Percentiles rank a stretch among this genome's conserved stretches.
Evolutionary conservation across 2,888 invertebrate genomes (phyloP).

Genomic region (Eupithecia inturbata): DNA sequence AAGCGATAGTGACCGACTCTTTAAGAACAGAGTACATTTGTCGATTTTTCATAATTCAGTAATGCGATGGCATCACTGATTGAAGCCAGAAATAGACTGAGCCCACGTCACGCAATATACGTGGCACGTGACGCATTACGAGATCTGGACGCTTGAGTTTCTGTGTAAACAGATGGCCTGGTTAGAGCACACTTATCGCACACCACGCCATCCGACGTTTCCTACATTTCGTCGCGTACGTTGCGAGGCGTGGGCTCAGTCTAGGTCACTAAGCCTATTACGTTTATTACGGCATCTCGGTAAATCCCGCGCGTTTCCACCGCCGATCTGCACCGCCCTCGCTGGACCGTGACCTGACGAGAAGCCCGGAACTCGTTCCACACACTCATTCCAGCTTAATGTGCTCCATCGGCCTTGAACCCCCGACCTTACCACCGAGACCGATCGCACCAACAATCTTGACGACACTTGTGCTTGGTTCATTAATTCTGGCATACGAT

Average conservation of each 20-base stretch:
- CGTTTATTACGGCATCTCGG: background rate
- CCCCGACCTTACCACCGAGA: background rate
- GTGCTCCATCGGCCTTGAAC: conserved; percentile 4
- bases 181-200: no score
- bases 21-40: background rate
- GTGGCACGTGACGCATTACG: no score
- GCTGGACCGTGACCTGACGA: conserved; percentile 34
- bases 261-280: background rate
- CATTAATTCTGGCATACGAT: background rate
- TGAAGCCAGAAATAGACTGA: no score
- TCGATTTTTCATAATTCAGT: background rate
- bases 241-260: background rate
- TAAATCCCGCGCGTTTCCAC: background rate
- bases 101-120: no score
- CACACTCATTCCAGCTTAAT: conserved; percentile 40
- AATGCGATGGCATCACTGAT: background rate
- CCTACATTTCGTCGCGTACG: background rate
- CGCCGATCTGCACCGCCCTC: conserved; percentile 27
- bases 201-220: no score
- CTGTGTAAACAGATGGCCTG: background rate
- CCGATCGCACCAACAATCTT: conserved; percentile 1
- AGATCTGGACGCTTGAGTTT: background rate
- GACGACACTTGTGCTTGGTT: background rate
- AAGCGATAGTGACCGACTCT: no score
- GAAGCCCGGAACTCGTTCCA: conserved; percentile 31